A percentile compares a stretch with the other conserved stretches of the same genome.
Conservation (phyloP, 1,140 invertebrate species). For the Forficula auricularia region DNA sequence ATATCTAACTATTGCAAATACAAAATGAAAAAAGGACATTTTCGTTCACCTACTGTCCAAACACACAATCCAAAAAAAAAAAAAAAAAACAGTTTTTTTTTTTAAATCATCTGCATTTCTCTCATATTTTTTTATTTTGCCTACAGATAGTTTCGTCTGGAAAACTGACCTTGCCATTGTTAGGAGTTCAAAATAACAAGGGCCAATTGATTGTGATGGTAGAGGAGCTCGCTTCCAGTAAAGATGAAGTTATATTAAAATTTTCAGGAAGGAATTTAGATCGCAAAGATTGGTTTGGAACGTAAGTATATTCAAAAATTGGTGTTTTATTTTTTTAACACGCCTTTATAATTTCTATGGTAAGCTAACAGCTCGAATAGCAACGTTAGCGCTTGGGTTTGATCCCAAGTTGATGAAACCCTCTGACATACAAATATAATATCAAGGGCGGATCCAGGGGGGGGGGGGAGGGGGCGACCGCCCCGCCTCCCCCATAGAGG, state of each 20-base stretch:
- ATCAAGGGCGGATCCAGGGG: too few relatives aligned
- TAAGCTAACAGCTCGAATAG: too few relatives aligned
- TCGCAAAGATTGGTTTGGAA: slow-evolving; percentile 32
- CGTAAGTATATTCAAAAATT: slow-evolving; percentile 14
- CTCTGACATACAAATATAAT: too few relatives aligned
- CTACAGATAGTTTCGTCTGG: slow-evolving; percentile 27
- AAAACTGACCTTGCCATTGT: slow-evolving; percentile 16
- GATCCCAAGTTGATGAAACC: too few relatives aligned
- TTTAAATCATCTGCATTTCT: not conserved
- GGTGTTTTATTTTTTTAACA: not conserved
- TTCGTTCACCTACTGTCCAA: too few relatives aligned
- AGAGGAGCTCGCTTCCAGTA: slow-evolving; percentile 30
- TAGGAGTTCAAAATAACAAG: slow-evolving; percentile 11
- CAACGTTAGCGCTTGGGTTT: too few relatives aligned
- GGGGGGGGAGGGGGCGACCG: too few relatives aligned
- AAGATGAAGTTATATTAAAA: slow-evolving; percentile 31
- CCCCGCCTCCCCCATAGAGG: too few relatives aligned
- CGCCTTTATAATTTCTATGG: not conserved
- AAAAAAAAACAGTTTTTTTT: not conserved
- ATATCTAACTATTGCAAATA: too few relatives aligned
- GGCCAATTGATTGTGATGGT: slow-evolving; percentile 28
- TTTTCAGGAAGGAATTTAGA: slow-evolving; percentile 22
- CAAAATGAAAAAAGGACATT: too few relatives aligned
- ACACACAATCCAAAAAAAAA: too few relatives aligned
- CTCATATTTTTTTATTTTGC: slow-evolving; percentile 6